Conservation (phyloP, 1,140 invertebrate genomes). For the Aricia agestis region DNA sequence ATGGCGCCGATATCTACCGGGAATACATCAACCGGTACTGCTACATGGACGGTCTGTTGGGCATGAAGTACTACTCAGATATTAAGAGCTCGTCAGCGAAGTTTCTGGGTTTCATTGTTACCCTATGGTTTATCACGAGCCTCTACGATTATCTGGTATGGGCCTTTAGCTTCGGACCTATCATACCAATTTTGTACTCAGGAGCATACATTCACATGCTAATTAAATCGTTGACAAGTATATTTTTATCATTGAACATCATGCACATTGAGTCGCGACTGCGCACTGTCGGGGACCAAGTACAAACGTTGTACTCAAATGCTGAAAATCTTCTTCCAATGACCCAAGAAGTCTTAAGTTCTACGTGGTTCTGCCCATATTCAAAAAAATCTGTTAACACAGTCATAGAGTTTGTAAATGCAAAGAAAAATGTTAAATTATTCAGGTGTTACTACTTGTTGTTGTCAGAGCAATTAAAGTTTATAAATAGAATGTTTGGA, state of each 20-base stretch:
- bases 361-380: conserved; percentile 25
- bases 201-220: conserved; percentile 25
- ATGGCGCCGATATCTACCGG: conserved; percentile 8
- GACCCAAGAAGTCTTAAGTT: conserved; percentile 12
- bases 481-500: conserved; percentile 31
- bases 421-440: conserved; percentile 8
- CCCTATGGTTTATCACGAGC: conserved; percentile 15
- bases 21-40: conserved; percentile 28
- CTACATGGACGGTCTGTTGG: conserved; percentile 25
- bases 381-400: neutral
- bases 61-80: conserved; percentile 16
- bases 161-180: conserved; percentile 17
- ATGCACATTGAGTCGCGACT: conserved; percentile 28
- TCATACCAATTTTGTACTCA: conserved; percentile 14
- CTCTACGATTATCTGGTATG: conserved; percentile 23
- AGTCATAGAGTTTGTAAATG: neutral
- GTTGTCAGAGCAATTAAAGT: conserved; percentile 26
- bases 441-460: conserved; percentile 30
- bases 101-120: neutral
- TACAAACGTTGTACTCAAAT: conserved; percentile 24
- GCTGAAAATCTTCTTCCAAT: neutral
- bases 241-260: conserved; percentile 25
- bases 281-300: conserved; percentile 20
- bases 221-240: conserved; percentile 29
- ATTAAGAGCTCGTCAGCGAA: conserved; percentile 21